phyloP scores from a whole-genome alignment of 37 sponge, comb jelly and placozoan species.

The Sycon ciliatum region DNA sequence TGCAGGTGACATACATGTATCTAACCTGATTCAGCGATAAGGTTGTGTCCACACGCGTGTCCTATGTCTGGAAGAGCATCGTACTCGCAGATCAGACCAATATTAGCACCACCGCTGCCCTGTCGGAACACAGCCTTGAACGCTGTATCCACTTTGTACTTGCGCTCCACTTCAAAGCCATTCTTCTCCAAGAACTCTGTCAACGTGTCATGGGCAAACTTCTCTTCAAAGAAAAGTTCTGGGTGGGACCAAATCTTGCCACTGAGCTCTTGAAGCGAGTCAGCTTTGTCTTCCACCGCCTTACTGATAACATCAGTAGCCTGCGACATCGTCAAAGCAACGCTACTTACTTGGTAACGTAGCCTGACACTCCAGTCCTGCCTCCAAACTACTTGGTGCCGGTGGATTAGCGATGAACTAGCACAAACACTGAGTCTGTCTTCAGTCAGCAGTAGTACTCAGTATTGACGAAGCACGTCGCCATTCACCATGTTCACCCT shows the following conservation, averaged over 20 bases:
- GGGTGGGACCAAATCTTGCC: conserved; percentile 39
- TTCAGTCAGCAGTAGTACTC: too few relatives aligned
- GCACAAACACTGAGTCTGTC: too few relatives aligned
- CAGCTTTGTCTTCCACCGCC: conserved; percentile 14
- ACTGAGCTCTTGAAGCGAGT: conserved; percentile 9
- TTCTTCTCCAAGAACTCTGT: conserved; percentile 45
- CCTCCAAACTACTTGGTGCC: too few relatives aligned
- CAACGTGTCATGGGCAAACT: conserved; percentile 33
- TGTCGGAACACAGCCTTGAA: conserved; percentile 45
- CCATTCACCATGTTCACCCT: too few relatives aligned
- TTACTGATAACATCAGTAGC: too few relatives aligned
- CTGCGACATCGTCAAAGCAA: too few relatives aligned
- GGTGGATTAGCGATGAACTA: too few relatives aligned
- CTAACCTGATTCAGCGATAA: conserved; percentile 70
- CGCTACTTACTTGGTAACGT: too few relatives aligned
- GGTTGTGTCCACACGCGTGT: conserved; percentile 92
- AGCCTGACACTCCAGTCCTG: too few relatives aligned
- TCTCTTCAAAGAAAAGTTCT: conserved; percentile 46
- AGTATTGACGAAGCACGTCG: too few relatives aligned
- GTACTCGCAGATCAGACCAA: conserved; percentile 78
- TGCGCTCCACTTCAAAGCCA: conserved; percentile 50
- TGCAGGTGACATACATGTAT: too few relatives aligned
- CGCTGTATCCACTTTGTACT: conserved; percentile 49
- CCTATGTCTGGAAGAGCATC: conserved; percentile 90
- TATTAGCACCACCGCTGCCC: conserved; percentile 45